These are phyloP conservation scores for Engraulis encrasicolus DNA, from an alignment of 2,113 vertebrate genomes.

Conservation along the genomic window DNA sequence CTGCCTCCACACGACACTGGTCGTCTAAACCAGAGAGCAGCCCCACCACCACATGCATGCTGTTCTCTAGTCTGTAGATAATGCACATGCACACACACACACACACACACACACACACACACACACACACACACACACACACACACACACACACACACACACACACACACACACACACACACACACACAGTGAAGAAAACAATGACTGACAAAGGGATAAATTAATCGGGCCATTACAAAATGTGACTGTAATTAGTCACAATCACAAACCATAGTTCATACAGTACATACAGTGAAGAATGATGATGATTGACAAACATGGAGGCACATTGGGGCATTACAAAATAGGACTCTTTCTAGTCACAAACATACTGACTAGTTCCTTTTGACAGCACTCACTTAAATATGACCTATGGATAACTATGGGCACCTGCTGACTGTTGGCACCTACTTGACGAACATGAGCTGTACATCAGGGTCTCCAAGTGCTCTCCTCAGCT, in stretches of 20 bases:
- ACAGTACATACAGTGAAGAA: too few relatives aligned
- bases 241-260: too few relatives aligned
- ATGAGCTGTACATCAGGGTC: constrained; percentile 79
- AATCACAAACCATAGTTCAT: too few relatives aligned
- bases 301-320: background rate
- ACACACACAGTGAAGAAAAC: too few relatives aligned
- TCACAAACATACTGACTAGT: too few relatives aligned
- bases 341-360: too few relatives aligned
- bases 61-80: constrained; percentile 82
- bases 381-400: background rate
- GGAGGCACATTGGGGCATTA: too few relatives aligned
- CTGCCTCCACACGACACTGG: constrained; percentile 85
- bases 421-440: too few relatives aligned
- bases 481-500: constrained; percentile 78
- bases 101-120: background rate
- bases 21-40: constrained; percentile 85
- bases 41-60: constrained; percentile 82
- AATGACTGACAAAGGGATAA: too few relatives aligned
- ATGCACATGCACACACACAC: constrained; percentile 27
- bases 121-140: background rate
- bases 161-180: too few relatives aligned
- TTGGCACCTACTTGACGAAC: constrained; percentile 84
- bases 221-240: too few relatives aligned
- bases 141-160: too few relatives aligned
- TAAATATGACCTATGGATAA: background rate